Evolutionary conservation across 2,797 vertebrate genomes (phyloP).

Genomic region (Semotilus atromaculatus): DNA sequence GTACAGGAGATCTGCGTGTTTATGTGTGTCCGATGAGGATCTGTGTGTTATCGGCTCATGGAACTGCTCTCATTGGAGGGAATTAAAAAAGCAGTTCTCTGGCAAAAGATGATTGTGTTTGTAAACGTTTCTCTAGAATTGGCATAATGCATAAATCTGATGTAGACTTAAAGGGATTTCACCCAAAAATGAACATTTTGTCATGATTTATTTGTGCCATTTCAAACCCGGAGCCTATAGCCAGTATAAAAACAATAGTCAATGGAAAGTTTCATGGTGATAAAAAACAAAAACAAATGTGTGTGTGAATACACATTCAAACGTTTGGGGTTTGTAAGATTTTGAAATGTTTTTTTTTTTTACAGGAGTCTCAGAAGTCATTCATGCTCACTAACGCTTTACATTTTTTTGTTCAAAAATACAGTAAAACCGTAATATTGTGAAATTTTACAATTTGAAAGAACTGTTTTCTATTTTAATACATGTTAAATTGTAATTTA

Average conservation of each 20-base stretch:
- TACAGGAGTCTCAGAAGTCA: too few species aligned
- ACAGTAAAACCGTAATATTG: not conserved
- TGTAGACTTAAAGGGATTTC: not conserved
- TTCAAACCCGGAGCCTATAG: not conserved
- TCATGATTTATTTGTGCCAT: not conserved
- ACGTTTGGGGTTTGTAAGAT: not conserved
- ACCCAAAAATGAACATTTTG: not conserved
- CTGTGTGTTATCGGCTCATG: conserved; percentile 45
- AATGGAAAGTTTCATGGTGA: not conserved
- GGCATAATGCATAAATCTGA: not conserved
- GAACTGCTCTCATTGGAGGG: conserved; percentile 39
- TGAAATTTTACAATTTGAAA: too few species aligned
- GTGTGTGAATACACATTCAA: too few species aligned
- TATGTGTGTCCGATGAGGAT: conserved; percentile 37
- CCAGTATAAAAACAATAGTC: not conserved
- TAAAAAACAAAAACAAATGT: not conserved
- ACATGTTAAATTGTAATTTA: too few species aligned
- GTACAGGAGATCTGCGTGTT: conserved; percentile 46
- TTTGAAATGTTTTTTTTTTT: too few species aligned
- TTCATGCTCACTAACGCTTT: not conserved
- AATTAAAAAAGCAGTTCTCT: conserved; percentile 52
- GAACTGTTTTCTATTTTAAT: too few species aligned
- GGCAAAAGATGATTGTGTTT: conserved; percentile 1
- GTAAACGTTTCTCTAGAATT: not conserved
- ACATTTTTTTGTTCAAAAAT: not conserved